phyloP scores from a whole-genome alignment of 2,797 vertebrate genomes.

The Parauchenoglanis punctatus region DNA sequence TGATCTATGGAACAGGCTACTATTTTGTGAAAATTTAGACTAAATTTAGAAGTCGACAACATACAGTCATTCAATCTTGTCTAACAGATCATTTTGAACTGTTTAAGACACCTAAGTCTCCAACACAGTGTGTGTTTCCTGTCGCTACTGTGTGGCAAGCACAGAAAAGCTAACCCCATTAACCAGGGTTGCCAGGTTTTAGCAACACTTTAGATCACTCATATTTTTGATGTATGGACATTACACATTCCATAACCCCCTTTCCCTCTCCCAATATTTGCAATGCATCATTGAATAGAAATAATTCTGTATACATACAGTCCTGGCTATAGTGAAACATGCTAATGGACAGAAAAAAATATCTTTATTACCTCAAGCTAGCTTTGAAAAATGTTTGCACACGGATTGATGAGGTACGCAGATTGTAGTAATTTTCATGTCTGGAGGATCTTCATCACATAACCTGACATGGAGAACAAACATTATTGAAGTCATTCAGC shows the following conservation, averaged over 20 bases:
- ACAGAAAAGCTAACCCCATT: not conserved
- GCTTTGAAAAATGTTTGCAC: not conserved
- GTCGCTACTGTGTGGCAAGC: not conserved
- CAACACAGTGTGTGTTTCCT: not conserved
- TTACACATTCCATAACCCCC: not conserved
- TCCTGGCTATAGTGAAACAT: not conserved
- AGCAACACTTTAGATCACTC: not conserved
- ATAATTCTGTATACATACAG: not conserved
- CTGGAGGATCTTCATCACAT: not conserved
- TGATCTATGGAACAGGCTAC: not conserved
- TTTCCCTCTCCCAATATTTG: not conserved
- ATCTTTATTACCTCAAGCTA: not conserved
- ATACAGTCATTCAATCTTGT: not conserved
- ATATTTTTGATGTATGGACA: too few relatives aligned
- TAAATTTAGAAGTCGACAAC: not conserved
- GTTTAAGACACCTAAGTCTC: not conserved
- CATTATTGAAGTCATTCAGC: not conserved
- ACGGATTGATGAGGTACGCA: not conserved
- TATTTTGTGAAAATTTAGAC: not conserved
- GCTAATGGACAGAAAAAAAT: not conserved
- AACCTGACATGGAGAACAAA: not conserved
- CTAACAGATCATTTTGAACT: not conserved
- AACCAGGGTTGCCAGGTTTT: conserved; percentile 4
- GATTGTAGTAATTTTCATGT: not conserved
- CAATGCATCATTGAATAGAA: not conserved